These are phyloP conservation scores for Galaxias olidus DNA, from an alignment of 2,797 vertebrate genomes.

Conservation along the genomic window DNA sequence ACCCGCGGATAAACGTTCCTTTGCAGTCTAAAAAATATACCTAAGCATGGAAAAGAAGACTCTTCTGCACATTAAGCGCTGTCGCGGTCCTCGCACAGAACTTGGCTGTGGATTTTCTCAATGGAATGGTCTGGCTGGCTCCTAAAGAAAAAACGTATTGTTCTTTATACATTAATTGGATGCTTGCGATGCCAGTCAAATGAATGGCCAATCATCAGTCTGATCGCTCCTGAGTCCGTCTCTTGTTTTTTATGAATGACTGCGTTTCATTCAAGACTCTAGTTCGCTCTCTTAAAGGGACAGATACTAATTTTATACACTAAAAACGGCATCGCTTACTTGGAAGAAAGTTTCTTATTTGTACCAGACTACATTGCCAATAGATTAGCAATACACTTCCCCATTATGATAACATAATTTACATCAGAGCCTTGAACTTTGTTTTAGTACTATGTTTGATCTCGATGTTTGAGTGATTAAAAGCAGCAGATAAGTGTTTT, in stretches of 20 bases:
- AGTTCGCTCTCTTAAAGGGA: slow-evolving; percentile 66
- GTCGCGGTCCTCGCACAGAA: slow-evolving; percentile 39
- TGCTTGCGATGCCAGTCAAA: slow-evolving; percentile 33
- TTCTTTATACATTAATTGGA: slow-evolving; percentile 56
- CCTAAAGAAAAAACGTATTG: slow-evolving; percentile 18
- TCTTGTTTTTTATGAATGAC: slow-evolving; percentile 78
- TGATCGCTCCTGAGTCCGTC: slow-evolving; percentile 26
- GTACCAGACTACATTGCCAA: too few relatives aligned
- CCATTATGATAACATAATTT: too few relatives aligned
- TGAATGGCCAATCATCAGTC: slow-evolving; percentile 53
- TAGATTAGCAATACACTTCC: too few relatives aligned
- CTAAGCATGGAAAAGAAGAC: too few relatives aligned
- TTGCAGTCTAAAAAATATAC: slow-evolving; percentile 18
- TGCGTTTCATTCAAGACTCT: slow-evolving; percentile 76
- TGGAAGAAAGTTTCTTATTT: too few relatives aligned
- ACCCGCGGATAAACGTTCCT: slow-evolving; percentile 38
- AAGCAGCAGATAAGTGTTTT: too few relatives aligned
- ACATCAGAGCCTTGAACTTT: too few relatives aligned
- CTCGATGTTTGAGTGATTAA: too few relatives aligned
- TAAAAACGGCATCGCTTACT: background rate
- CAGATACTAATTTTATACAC: slow-evolving; percentile 22
- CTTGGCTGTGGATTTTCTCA: slow-evolving; percentile 71
- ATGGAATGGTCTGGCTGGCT: slow-evolving; percentile 63
- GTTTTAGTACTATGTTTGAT: too few relatives aligned
- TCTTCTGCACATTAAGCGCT: too few relatives aligned